Evolutionary conservation across 2,888 invertebrate species (phyloP).

Genomic region (Microctonus brassicae): DNA sequence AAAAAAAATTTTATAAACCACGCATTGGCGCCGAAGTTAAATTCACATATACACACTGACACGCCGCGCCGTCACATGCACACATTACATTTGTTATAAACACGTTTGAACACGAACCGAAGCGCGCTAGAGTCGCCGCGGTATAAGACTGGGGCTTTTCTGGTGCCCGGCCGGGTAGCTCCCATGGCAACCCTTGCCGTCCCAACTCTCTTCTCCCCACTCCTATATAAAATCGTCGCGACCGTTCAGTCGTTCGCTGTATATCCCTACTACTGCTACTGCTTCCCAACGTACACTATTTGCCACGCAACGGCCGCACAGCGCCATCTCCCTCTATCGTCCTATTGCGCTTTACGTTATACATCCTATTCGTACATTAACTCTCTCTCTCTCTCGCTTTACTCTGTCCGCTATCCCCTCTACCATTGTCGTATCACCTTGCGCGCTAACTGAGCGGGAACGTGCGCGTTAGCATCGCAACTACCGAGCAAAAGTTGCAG

Average conservation of each 20-base stretch:
- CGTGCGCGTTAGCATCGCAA: conserved; percentile 55
- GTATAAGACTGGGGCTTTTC: conserved; percentile 63
- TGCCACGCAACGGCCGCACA: conserved; percentile 35
- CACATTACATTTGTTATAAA: conserved; percentile 36
- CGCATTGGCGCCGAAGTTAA: background rate
- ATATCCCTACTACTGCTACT: conserved; percentile 36
- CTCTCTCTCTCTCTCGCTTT: background rate
- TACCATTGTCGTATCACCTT: conserved; percentile 36
- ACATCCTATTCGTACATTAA: background rate
- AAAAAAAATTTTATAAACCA: background rate
- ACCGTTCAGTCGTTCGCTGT: conserved; percentile 30
- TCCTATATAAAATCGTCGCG: conserved; percentile 7
- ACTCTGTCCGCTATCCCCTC: conserved; percentile 36
- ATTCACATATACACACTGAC: conserved; percentile 29
- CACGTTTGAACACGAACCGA: conserved; percentile 42
- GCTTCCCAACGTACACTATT: conserved; percentile 36
- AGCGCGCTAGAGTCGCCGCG: conserved; percentile 64
- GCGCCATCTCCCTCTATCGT: conserved; percentile 8
- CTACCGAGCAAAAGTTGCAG: conserved; percentile 57
- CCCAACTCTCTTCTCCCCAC: conserved; percentile 43
- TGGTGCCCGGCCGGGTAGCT: conserved; percentile 68
- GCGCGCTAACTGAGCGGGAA: conserved; percentile 39
- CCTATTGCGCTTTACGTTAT: conserved; percentile 27
- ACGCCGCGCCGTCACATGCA: conserved; percentile 35
- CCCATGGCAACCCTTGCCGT: conserved; percentile 66